These are phyloP conservation scores for Dendrolimus kikuchii DNA, from an alignment of 1,140 invertebrate species.

Conservation along the genomic window DNA sequence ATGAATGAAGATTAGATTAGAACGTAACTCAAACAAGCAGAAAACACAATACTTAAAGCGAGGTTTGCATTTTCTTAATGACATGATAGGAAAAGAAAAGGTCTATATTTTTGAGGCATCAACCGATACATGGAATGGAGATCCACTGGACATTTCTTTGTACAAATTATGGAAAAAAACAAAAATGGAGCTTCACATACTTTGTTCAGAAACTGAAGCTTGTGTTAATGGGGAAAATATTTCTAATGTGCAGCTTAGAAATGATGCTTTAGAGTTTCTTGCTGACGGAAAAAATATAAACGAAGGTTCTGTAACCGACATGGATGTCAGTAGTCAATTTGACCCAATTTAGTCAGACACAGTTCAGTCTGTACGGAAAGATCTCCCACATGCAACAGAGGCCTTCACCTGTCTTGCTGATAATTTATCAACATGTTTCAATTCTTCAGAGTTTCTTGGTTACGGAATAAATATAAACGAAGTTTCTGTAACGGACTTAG, in stretches of 20 bases:
- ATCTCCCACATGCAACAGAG: too few species aligned
- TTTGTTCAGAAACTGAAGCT: constrained; percentile 8
- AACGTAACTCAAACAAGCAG: constrained; percentile 8
- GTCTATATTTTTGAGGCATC: constrained; percentile 10
- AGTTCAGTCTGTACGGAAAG: too few species aligned
- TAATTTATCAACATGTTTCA: too few species aligned
- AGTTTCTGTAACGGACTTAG: constrained; percentile 10
- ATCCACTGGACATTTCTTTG: constrained; percentile 9
- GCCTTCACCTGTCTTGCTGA: too few species aligned
- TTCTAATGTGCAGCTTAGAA: constrained; percentile 8
- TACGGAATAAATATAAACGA: constrained; percentile 9
- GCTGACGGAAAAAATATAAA: constrained; percentile 9
- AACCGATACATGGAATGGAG: constrained; percentile 8
- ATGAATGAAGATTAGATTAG: too few species aligned
- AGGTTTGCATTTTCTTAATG: constrained; percentile 11
- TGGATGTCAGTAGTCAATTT: constrained; percentile 12
- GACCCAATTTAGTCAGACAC: neutral
- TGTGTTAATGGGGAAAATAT: constrained; percentile 9
- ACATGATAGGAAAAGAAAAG: constrained; percentile 10
- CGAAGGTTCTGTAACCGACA: constrained; percentile 8
- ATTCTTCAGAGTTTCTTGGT: constrained; percentile 11
- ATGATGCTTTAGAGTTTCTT: constrained; percentile 11
- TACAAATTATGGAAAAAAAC: constrained; percentile 11
- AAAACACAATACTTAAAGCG: constrained; percentile 4
- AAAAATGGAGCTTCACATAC: constrained; percentile 4